Evolutionary conservation across 2,888 invertebrate genomes (phyloP).

Genomic region (Candidula unifasciata): DNA sequence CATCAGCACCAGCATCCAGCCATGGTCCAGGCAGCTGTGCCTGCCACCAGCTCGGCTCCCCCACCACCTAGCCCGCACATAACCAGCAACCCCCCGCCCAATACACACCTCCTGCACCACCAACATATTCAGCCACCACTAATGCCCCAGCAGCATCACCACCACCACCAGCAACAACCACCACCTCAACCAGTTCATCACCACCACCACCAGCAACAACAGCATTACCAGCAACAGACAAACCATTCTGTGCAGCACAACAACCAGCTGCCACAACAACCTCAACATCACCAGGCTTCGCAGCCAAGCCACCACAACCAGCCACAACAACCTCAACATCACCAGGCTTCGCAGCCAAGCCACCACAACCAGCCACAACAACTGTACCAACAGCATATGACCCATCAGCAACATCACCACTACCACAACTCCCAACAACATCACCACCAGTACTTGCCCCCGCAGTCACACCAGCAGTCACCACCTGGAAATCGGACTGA

Average conservation of each 20-base stretch:
- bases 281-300: too few species aligned
- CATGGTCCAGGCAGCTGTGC: slow-evolving; percentile 29
- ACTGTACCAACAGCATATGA: too few species aligned
- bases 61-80: slow-evolving; percentile 23
- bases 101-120: slow-evolving; percentile 30
- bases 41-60: slow-evolving; percentile 20
- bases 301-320: neutral
- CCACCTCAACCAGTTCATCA: slow-evolving; percentile 5
- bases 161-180: slow-evolving; percentile 39
- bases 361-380: slow-evolving; percentile 37
- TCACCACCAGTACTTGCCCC: slow-evolving; percentile 27
- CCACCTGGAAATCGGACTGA: slow-evolving; percentile 36
- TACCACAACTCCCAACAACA: slow-evolving; percentile 32
- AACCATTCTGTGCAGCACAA: slow-evolving; percentile 22
- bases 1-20: slow-evolving; percentile 34
- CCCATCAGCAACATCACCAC: slow-evolving; percentile 32
- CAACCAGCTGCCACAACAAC: neutral
- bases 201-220: slow-evolving; percentile 21
- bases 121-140: slow-evolving; percentile 29
- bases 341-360: neutral
- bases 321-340: slow-evolving; percentile 21
- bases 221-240: slow-evolving; percentile 23
- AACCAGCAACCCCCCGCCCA: slow-evolving; percentile 24
- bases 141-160: slow-evolving; percentile 10
- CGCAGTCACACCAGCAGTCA: slow-evolving; percentile 23